Percentiles rank a stretch among this genome's conserved stretches.
Evolutionary conservation across 2,888 invertebrate genomes (phyloP).

Genomic region (Tenthredo livida): DNA sequence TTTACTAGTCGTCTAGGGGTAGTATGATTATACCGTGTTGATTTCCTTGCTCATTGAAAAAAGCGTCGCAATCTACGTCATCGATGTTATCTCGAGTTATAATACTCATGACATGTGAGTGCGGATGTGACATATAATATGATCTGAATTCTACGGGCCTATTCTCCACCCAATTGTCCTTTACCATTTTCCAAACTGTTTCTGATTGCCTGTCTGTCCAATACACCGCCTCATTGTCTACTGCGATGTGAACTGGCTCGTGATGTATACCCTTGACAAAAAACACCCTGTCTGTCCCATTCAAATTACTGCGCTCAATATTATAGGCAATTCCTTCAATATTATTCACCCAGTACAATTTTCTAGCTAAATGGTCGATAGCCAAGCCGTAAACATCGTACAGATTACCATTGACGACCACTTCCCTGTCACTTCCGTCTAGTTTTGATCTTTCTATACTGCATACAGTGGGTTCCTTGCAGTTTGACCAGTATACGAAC

Average conservation of each 20-base stretch:
- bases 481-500: slow-evolving; percentile 90
- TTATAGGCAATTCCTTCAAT: slow-evolving; percentile 84
- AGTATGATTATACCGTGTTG: background rate
- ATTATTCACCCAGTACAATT: slow-evolving; percentile 90
- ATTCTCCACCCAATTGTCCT: slow-evolving; percentile 69
- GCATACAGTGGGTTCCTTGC: background rate
- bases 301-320: slow-evolving; percentile 87
- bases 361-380: slow-evolving; percentile 85
- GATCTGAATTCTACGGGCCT: slow-evolving; percentile 66
- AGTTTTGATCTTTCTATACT: slow-evolving; percentile 92
- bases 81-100: slow-evolving; percentile 67
- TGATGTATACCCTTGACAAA: slow-evolving; percentile 82
- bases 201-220: slow-evolving; percentile 90
- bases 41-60: slow-evolving; percentile 47
- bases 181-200: slow-evolving; percentile 84
- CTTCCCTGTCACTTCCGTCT: slow-evolving; percentile 80
- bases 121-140: background rate
- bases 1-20: background rate
- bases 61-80: slow-evolving; percentile 65
- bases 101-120: slow-evolving; percentile 56
- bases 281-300: slow-evolving; percentile 84
- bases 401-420: slow-evolving; percentile 84
- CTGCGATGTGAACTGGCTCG: slow-evolving; percentile 86
- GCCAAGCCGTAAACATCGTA: slow-evolving; percentile 86
- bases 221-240: slow-evolving; percentile 87